Percentiles rank a stretch among this genome's conserved stretches.
Conservation (phyloP, 2,113 vertebrate genomes). For the Thryonomys swinderianus region DNA sequence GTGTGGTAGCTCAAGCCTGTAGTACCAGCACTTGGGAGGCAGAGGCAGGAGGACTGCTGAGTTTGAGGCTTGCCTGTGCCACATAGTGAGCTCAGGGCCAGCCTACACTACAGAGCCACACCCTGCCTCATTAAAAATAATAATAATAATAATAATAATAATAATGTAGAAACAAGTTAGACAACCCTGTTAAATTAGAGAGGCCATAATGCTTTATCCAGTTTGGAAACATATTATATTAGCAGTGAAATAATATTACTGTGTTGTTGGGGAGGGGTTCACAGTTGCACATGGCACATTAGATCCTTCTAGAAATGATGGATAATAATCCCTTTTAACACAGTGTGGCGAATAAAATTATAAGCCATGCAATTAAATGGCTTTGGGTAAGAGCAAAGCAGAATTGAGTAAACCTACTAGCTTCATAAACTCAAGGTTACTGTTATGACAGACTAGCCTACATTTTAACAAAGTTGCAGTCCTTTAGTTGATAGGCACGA, state of each 20-base stretch:
- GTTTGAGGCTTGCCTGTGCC: too few relatives aligned
- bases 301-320: slow-evolving; percentile 33
- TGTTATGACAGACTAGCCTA: not conserved
- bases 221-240: not conserved
- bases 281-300: not conserved
- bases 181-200: not conserved
- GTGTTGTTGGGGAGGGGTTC: not conserved
- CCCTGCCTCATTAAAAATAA: too few relatives aligned
- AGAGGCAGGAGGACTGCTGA: too few relatives aligned
- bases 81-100: too few relatives aligned
- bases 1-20: too few relatives aligned
- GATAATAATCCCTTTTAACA: not conserved
- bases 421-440: not conserved
- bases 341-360: slow-evolving; percentile 17
- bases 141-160: too few relatives aligned
- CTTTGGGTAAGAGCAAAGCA: slow-evolving; percentile 26
- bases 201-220: not conserved
- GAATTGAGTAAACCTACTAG: not conserved
- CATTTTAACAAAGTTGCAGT: slow-evolving; percentile 14
- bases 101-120: too few relatives aligned
- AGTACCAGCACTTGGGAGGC: too few relatives aligned
- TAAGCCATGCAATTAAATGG: not conserved
- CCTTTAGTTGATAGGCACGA: not conserved
- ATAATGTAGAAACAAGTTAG: not conserved
- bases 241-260: slow-evolving; percentile 14